phyloP scores from a whole-genome alignment of 2,797 vertebrate genomes.

The Mormyrus proboscirostris region DNA sequence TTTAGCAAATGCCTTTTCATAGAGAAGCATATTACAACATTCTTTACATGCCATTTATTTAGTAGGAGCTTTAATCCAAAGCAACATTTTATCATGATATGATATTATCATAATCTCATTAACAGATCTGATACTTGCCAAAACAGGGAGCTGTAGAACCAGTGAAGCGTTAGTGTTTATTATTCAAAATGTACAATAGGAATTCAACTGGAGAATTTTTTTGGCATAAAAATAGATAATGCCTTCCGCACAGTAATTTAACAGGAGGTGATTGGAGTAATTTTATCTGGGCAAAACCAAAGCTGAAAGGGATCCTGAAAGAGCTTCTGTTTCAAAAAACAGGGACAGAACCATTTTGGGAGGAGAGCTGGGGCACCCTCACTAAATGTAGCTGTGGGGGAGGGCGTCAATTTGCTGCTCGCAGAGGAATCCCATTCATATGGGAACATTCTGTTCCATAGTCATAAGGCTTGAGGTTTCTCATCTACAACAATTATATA shows the following conservation, averaged over 20 bases:
- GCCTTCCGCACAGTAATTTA: background rate
- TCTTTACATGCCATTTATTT: background rate
- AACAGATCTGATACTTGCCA: background rate
- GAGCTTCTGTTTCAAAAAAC: background rate
- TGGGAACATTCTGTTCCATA: background rate
- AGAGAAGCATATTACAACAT: background rate
- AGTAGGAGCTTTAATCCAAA: background rate
- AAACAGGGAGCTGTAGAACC: background rate
- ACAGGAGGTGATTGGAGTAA: background rate
- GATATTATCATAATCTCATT: background rate
- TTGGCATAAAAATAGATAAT: background rate
- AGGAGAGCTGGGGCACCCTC: background rate
- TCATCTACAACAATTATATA: background rate
- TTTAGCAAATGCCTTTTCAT: background rate
- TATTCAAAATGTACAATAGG: background rate
- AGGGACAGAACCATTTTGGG: background rate
- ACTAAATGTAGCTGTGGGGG: background rate
- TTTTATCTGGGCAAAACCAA: background rate
- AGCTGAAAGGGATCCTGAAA: background rate
- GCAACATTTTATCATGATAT: background rate
- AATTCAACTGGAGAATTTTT: background rate
- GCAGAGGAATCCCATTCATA: background rate
- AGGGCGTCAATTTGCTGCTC: background rate
- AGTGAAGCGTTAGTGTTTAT: background rate
- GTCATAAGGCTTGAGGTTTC: background rate